These are phyloP conservation scores for Pomatorhinus ruficollis DNA, from an alignment of 2,113 vertebrate genomes.

Conservation along the genomic window DNA sequence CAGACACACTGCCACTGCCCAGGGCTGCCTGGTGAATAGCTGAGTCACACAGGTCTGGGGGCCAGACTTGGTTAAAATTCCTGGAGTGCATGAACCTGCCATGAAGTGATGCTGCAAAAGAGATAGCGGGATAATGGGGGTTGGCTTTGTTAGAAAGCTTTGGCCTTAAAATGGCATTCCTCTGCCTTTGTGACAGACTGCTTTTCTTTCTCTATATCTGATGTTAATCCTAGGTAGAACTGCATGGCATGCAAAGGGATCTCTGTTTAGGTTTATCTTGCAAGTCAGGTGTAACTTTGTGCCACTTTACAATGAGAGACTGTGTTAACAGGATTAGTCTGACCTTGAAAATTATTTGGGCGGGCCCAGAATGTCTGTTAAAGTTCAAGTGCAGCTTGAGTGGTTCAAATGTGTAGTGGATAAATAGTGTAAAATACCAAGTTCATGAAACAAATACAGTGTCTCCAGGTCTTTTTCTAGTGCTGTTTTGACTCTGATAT, in stretches of 20 bases:
- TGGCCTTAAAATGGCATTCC: constrained; percentile 28
- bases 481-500: neutral
- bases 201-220: neutral
- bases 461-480: neutral
- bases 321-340: neutral
- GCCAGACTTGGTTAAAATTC: neutral
- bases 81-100: neutral
- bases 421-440: constrained; percentile 13
- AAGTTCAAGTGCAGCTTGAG: neutral
- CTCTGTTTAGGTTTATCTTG: constrained; percentile 18
- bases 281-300: constrained; percentile 33
- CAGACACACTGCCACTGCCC: neutral
- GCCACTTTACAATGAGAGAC: neutral
- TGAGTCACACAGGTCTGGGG: neutral
- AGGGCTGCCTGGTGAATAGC: neutral
- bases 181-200: constrained; percentile 27
- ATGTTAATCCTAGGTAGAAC: neutral
- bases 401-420: neutral
- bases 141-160: neutral
- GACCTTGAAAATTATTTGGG: neutral
- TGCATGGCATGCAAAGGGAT: constrained; percentile 49
- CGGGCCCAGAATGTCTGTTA: neutral
- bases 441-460: neutral
- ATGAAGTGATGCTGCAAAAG: neutral
- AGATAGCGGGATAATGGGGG: neutral